Conservation (phyloP, 2,888 invertebrate species). For the Amblyjoppa fuscipennis region DNA sequence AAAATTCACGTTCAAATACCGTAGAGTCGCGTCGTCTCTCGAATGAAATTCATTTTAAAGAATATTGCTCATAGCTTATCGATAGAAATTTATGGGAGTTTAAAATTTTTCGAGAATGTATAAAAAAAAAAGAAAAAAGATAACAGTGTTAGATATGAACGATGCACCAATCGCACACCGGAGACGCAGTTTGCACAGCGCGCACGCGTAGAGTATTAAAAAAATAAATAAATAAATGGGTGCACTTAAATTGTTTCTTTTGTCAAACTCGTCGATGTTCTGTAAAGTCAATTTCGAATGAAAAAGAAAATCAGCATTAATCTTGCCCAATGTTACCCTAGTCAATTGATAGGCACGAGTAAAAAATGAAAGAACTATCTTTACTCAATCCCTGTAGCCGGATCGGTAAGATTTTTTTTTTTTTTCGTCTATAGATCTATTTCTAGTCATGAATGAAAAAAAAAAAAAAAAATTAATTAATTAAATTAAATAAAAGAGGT, state of each 20-base stretch:
- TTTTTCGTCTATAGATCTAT: slow-evolving; percentile 40
- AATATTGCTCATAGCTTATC: slow-evolving; percentile 53
- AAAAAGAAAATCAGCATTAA: slow-evolving; percentile 44
- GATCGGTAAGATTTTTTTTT: slow-evolving; percentile 29
- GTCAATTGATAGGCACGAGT: slow-evolving; percentile 79
- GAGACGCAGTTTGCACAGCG: slow-evolving; percentile 49
- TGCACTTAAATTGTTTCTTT: slow-evolving; percentile 46
- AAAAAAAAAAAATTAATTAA: not conserved
- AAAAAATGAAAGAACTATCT: slow-evolving; percentile 33
- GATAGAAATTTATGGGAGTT: slow-evolving; percentile 51
- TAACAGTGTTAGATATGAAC: slow-evolving; percentile 55
- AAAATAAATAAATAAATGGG: slow-evolving; percentile 28
- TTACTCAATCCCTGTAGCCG: slow-evolving; percentile 47
- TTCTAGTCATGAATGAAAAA: slow-evolving; percentile 65
- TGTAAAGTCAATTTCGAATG: slow-evolving; percentile 46
- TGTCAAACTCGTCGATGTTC: slow-evolving; percentile 41
- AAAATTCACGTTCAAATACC: slow-evolving; percentile 20
- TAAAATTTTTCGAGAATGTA: slow-evolving; percentile 49
- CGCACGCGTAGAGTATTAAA: slow-evolving; percentile 23
- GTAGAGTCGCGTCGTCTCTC: slow-evolving; percentile 20
- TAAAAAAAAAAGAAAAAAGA: slow-evolving; percentile 47
- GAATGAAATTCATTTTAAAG: not conserved
- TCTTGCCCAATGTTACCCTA: slow-evolving; percentile 74
- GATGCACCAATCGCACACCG: slow-evolving; percentile 24
- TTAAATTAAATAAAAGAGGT: slow-evolving; percentile 23